A percentile compares a stretch with the other conserved stretches of the same genome.
These are phyloP conservation scores for Lordiphosa andalusiaca DNA, from an alignment of 2,888 invertebrate species.

Conservation along the genomic window DNA sequence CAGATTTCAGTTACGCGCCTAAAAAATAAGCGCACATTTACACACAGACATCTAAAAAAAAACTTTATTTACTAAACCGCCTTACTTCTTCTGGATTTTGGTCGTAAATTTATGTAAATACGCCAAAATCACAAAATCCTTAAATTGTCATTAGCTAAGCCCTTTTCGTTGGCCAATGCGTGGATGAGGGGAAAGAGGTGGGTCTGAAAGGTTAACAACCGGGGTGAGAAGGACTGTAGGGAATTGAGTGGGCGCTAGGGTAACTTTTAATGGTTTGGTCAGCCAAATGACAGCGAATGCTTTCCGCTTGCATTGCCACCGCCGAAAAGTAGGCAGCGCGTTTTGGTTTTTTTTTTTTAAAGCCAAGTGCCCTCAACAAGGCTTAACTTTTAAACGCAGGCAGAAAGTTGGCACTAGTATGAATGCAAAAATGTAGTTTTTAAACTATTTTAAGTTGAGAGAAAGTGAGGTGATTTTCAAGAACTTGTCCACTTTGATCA, in stretches of 20 bases:
- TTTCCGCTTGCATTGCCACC: no score
- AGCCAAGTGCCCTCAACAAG: no score
- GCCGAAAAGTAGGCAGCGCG: background rate
- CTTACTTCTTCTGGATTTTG: conserved; percentile 6
- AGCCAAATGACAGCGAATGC: no score
- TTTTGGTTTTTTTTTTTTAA: background rate
- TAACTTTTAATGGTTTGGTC: no score
- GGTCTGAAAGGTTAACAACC: no score
- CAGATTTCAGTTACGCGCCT: conserved; percentile 14
- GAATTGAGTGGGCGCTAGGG: no score
- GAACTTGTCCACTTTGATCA: no score
- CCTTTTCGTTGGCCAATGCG: conserved; percentile 33
- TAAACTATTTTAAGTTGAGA: background rate
- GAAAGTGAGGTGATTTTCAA: no score
- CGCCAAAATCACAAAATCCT: conserved; percentile 66
- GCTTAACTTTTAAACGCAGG: no score
- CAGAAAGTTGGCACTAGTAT: no score
- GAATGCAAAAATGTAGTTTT: background rate
- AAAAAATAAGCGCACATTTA: conserved; percentile 1
- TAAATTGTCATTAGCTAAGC: conserved; percentile 73
- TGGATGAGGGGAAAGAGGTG: no score
- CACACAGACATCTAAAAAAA: conserved; percentile 7
- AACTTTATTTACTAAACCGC: conserved; percentile 30
- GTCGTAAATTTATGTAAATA: conserved; percentile 67
- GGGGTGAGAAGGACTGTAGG: no score